These are phyloP conservation scores for Geophilus truncorum DNA, from an alignment of 2,888 invertebrate species.

Conservation along the genomic window DNA sequence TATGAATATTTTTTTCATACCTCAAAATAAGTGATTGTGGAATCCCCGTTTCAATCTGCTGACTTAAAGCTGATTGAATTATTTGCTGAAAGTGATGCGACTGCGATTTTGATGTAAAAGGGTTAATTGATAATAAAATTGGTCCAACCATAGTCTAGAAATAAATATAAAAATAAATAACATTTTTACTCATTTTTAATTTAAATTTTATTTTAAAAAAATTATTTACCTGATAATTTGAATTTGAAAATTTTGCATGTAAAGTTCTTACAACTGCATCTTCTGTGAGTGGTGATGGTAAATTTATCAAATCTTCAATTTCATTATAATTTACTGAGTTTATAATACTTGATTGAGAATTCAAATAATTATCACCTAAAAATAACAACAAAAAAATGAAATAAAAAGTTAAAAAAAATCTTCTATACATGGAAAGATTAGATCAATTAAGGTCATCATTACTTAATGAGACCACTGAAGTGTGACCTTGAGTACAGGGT, in stretches of 20 bases:
- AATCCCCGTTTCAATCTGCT: conserved; percentile 90
- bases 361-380: conserved; percentile 36
- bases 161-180: conserved; percentile 34
- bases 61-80: conserved; percentile 84
- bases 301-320: conserved; percentile 84
- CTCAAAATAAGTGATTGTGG: too few species aligned
- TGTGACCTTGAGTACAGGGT: too few species aligned
- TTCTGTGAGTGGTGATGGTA: conserved; percentile 87
- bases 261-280: conserved; percentile 88
- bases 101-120: conserved; percentile 68
- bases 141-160: conserved; percentile 88
- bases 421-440: too few species aligned
- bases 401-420: too few species aligned
- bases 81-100: conserved; percentile 80
- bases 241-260: conserved; percentile 79
- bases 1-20: too few species aligned
- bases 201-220: too few species aligned
- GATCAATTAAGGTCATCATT: too few species aligned
- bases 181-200: too few species aligned
- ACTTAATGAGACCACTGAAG: too few species aligned
- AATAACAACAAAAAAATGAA: neutral
- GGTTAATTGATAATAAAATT: conserved; percentile 82
- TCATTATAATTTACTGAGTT: conserved; percentile 52
- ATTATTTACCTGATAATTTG: too few species aligned
- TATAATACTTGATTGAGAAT: conserved; percentile 31